Conservation (phyloP, 2,113 vertebrate genomes). For the Carettochelys insculpta region DNA sequence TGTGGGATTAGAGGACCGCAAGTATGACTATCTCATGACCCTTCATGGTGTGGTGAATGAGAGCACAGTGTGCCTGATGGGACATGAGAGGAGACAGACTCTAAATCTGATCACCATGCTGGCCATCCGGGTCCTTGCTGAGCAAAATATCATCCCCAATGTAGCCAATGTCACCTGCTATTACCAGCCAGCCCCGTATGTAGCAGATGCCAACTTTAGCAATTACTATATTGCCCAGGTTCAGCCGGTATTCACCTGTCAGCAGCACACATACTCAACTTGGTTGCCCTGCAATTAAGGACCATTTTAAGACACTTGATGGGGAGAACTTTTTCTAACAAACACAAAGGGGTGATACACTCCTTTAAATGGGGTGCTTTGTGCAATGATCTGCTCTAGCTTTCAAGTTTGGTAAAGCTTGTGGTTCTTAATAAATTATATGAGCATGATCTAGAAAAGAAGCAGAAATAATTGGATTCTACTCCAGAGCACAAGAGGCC, state of each 20-base stretch:
- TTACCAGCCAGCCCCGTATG: conserved; percentile 98
- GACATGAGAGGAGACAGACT: conserved; percentile 97
- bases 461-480: conserved; percentile 73
- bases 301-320: conserved; percentile 49
- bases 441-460: conserved; percentile 74
- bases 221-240: conserved; percentile 99
- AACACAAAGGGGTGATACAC: conserved; percentile 8
- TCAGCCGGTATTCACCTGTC: conserved; percentile 95
- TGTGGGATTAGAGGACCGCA: conserved; percentile 98
- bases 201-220: conserved; percentile 98
- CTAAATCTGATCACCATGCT: conserved; percentile 97
- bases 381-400: conserved; percentile 80
- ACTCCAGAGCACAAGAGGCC: conserved; percentile 77
- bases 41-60: conserved; percentile 97
- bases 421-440: conserved; percentile 70
- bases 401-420: conserved; percentile 80
- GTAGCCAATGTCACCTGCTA: conserved; percentile 99
- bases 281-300: conserved; percentile 98
- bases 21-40: conserved; percentile 99
- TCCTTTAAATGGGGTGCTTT: conserved; percentile 75
- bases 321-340: conserved; percentile 48
- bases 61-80: conserved; percentile 99
- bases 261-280: conserved; percentile 94
- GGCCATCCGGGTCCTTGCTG: conserved; percentile 93
- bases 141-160: conserved; percentile 98